phyloP scores from a whole-genome alignment of 1,140 invertebrate species.

The Neodiprion fabricii region DNA sequence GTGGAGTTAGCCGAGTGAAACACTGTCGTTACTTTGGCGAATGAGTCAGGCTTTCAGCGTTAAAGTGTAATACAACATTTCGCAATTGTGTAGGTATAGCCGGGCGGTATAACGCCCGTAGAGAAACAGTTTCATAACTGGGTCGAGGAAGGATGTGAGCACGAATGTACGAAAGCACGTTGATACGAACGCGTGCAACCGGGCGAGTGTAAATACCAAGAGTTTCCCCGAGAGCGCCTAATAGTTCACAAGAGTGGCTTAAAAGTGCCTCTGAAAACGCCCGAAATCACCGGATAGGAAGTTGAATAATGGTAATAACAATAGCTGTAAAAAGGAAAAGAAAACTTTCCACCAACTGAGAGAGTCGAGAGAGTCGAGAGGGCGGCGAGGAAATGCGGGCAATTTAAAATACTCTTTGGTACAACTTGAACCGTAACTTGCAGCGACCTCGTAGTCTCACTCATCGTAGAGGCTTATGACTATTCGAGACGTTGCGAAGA shows the following conservation, averaged over 20 bases:
- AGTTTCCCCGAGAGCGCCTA: background rate
- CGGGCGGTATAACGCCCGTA: background rate
- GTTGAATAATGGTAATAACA: no score
- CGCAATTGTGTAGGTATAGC: conserved; percentile 11
- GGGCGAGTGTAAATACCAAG: no score
- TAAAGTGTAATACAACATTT: conserved; percentile 3
- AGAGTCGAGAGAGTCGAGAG: no score
- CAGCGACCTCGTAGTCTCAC: no score
- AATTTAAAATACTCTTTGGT: no score
- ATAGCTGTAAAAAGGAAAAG: no score
- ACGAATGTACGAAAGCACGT: conserved; percentile 1
- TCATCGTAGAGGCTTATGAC: no score
- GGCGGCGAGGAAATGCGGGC: no score
- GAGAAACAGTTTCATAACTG: conserved; percentile 39
- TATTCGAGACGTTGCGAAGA: no score
- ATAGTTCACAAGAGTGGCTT: background rate
- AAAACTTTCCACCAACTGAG: no score
- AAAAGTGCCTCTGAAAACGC: background rate
- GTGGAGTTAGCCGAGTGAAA: background rate
- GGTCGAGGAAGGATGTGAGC: conserved; percentile 29
- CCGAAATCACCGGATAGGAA: background rate
- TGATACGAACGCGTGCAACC: no score
- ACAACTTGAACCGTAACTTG: no score
- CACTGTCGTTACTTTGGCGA: background rate
- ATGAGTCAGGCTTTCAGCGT: conserved; percentile 17